A percentile compares a stretch with the other conserved stretches of the same genome.
phyloP scores from a whole-genome alignment of 2,113 vertebrate species.

The Peromyscus maniculatus region DNA sequence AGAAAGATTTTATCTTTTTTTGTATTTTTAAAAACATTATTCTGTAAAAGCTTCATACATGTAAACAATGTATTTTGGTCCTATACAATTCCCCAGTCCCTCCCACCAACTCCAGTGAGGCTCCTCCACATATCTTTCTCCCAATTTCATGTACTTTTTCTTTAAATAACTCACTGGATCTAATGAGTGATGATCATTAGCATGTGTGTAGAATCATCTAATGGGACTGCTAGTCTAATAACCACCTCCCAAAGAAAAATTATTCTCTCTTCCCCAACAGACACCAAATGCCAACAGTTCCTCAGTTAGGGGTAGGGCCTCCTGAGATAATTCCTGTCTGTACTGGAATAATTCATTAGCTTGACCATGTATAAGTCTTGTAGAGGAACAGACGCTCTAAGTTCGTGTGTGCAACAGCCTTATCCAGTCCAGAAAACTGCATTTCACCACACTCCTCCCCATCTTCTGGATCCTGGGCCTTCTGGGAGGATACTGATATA shows the following conservation, averaged over 20 bases:
- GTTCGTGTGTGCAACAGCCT: no score
- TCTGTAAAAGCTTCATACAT: neutral
- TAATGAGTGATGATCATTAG: neutral
- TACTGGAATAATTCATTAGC: neutral
- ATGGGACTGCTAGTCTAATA: neutral
- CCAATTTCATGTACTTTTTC: neutral
- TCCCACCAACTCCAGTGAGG: neutral
- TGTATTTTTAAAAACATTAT: neutral
- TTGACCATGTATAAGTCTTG: neutral
- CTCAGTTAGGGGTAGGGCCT: neutral
- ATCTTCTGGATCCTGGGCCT: neutral
- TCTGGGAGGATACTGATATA: neutral
- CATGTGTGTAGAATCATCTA: neutral
- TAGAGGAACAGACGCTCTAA: neutral
- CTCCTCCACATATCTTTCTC: neutral
- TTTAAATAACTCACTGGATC: neutral
- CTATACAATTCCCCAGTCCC: no score
- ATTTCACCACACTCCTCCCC: neutral
- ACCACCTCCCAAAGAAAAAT: neutral
- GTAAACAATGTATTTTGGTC: neutral
- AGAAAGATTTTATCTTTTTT: neutral
- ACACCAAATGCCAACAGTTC: neutral
- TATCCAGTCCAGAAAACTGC: neutral
- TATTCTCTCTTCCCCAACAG: no score
- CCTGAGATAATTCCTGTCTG: neutral